phyloP scores from a whole-genome alignment of 2,113 vertebrate species.

The Pholis gunnellus region DNA sequence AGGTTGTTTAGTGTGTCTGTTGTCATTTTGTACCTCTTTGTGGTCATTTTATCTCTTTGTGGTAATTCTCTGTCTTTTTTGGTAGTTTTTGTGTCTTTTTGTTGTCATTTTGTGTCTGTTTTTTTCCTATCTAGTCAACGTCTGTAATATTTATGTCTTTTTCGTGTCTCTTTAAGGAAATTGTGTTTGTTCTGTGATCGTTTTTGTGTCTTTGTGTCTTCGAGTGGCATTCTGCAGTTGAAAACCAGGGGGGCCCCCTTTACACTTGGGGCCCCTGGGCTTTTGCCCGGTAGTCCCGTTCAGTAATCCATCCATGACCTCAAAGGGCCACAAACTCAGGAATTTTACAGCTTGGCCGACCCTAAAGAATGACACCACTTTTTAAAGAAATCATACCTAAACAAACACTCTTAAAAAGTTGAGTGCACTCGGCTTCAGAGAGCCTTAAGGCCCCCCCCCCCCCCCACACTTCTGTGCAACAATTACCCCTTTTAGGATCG shows the following conservation, averaged over 20 bases:
- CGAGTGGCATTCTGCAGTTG: not conserved
- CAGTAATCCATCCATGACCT: constrained; percentile 24
- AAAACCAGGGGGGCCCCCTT: not conserved
- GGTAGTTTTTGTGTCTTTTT: not conserved
- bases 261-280: not conserved
- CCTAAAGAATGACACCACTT: constrained; percentile 52
- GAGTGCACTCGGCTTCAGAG: constrained; percentile 54
- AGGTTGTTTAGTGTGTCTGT: not conserved
- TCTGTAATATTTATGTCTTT: not conserved
- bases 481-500: constrained; percentile 77
- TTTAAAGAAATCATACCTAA: constrained; percentile 47
- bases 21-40: no score
- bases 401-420: constrained; percentile 71
- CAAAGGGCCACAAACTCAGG: constrained; percentile 45
- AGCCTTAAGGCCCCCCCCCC: constrained; percentile 17
- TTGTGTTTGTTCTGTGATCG: no score
- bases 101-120: not conserved
- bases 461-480: constrained; percentile 40
- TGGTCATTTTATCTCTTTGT: not conserved
- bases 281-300: not conserved
- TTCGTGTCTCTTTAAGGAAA: not conserved
- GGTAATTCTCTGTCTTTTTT: not conserved
- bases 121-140: not conserved
- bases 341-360: constrained; percentile 28
- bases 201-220: not conserved